A percentile compares a stretch with the other conserved stretches of the same genome.
phyloP scores from a whole-genome alignment of 2,797 vertebrate species.

The Crypturellus tataupa region DNA sequence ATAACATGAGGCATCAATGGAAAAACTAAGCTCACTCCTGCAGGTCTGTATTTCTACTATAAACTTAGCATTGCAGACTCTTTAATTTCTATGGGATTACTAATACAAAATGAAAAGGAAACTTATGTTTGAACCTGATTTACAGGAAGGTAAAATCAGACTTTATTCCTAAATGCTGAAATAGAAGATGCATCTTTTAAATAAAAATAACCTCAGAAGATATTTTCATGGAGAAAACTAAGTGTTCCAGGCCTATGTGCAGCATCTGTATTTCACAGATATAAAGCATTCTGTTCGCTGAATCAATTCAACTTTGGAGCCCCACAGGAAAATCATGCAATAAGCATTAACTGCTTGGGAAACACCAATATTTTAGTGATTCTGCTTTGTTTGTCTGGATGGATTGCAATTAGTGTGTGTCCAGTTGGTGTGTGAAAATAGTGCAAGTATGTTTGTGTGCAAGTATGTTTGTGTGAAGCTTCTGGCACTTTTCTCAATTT shows the following conservation, averaged over 20 bases:
- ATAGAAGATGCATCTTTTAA: background rate
- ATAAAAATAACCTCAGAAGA: background rate
- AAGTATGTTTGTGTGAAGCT: background rate
- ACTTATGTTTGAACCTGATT: background rate
- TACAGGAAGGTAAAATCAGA: background rate
- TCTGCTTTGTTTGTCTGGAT: background rate
- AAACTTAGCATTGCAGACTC: background rate
- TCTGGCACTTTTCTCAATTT: background rate
- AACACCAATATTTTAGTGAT: background rate
- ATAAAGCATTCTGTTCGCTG: background rate
- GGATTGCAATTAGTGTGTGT: background rate
- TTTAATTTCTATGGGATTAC: background rate
- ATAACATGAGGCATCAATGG: background rate
- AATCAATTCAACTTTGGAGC: background rate
- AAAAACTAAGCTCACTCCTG: background rate
- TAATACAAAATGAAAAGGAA: background rate
- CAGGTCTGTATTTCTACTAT: background rate
- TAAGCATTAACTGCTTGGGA: background rate
- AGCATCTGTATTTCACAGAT: background rate
- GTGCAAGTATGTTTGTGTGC: rapidly evolving
- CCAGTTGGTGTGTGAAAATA: background rate
- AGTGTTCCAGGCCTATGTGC: background rate
- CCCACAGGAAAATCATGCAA: background rate
- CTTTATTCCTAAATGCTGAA: background rate
- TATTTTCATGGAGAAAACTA: slow-evolving; percentile 3